phyloP scores from a whole-genome alignment of 2,888 invertebrate species.

The Drosophila multiciliata region DNA sequence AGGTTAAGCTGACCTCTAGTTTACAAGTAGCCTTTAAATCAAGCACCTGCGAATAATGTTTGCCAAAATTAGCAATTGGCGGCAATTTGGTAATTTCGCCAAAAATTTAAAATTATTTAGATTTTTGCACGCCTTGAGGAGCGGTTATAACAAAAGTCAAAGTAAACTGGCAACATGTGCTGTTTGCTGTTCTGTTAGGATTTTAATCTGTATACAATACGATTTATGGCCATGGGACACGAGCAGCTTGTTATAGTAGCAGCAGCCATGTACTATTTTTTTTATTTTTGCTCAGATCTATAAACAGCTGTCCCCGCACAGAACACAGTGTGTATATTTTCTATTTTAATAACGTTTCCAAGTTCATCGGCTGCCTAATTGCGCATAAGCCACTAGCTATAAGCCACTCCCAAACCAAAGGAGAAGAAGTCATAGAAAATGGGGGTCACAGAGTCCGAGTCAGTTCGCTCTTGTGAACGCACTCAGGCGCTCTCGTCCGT shows the following conservation, averaged over 20 bases:
- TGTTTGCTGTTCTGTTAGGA: slow-evolving; percentile 6
- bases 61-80: slow-evolving; percentile 17
- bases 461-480: slow-evolving; percentile 20
- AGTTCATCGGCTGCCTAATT: slow-evolving; percentile 65
- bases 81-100: slow-evolving; percentile 13
- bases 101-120: slow-evolving; percentile 20
- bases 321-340: slow-evolving; percentile 10
- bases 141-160: slow-evolving; percentile 22
- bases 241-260: slow-evolving; percentile 18
- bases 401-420: slow-evolving; percentile 2
- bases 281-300: slow-evolving; percentile 10
- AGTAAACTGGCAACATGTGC: slow-evolving; percentile 48
- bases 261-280: slow-evolving; percentile 32
- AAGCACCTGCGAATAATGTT: slow-evolving; percentile 36
- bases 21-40: slow-evolving; percentile 39
- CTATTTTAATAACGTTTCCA: slow-evolving; percentile 53
- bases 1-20: slow-evolving; percentile 39
- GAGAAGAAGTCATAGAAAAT: slow-evolving; percentile 3
- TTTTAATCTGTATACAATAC: slow-evolving; percentile 17
- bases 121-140: slow-evolving; percentile 28
- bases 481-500: slow-evolving; percentile 30
- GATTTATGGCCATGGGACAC: slow-evolving; percentile 22
- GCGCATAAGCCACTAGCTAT: slow-evolving; percentile 45
- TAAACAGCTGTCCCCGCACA: slow-evolving; percentile 33
- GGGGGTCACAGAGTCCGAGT: neutral